Evolutionary conservation across 1,140 invertebrate species (phyloP), one percentile per base, ranked within the genome.

Genomic region (Drosophila suzukii): DNA sequence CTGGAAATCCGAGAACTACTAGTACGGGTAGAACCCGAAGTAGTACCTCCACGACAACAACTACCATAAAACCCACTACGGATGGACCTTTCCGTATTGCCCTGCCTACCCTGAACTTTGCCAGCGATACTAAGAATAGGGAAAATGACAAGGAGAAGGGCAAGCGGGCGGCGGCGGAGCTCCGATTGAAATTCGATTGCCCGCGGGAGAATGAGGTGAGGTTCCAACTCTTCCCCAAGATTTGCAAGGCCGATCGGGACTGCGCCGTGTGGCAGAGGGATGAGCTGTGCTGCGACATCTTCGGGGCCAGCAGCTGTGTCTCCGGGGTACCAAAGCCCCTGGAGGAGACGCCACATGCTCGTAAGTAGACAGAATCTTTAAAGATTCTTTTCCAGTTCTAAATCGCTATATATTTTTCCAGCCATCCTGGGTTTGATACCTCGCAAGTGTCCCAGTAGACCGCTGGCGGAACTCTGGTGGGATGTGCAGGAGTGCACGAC

Each of bases 401-500:
- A 12, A 47, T 34, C 6, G 4, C n/a, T n/a, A 36, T 43, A 4
- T 46, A 43, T 36, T 47, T 36, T 13, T 57, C 47, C 93, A 95
- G 95, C 95, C 2, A 92, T 95, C 15, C 92, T 95, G 53, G 95
- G 95, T 4, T 88, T 95, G 10, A 94, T 95, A 41, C 94, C 95
- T 2, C 93, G 95, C 17, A 94, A 94, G 73, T 96, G 95, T 78
- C 95, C 95, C 0, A 81, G 91, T 13, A 92, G 94, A 61, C 94
- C 95, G 12, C 91, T 96, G 32, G 94, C 95, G 0, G 95, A 96
- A 91, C 91, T 95, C 15, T 93, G 95, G 57, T 94, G 94, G 80
- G 94, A 95, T 53, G 93, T 96, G 3, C 94, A 95, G 89, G 93
- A 94, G 50, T 96, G 95, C 76, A 92, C 93, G 59, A 93, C 92